Evolutionary conservation across 2,113 vertebrate species (phyloP).

Genomic region (Xenopus borealis): DNA sequence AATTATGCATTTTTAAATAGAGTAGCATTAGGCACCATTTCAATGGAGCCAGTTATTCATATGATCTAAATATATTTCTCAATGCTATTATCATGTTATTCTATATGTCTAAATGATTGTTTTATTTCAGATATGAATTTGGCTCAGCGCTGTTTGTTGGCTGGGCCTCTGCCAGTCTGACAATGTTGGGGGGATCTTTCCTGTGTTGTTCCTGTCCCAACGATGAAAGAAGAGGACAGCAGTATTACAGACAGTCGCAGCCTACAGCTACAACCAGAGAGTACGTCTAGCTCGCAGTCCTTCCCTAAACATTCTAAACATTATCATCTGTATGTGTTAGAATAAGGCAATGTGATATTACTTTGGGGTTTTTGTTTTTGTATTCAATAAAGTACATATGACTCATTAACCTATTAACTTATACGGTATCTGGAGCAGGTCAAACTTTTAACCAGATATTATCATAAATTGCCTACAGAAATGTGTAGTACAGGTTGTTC

Average conservation of each 20-base stretch:
- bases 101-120: background rate
- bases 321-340: background rate
- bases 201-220: constrained; percentile 91
- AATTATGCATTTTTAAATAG: too few relatives aligned
- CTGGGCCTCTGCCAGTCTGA: constrained; percentile 87
- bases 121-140: constrained; percentile 82
- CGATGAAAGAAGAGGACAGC: constrained; percentile 74
- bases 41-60: too few relatives aligned
- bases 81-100: too few relatives aligned
- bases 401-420: background rate
- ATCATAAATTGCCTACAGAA: too few relatives aligned
- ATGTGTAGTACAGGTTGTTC: too few relatives aligned
- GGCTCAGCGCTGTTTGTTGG: constrained; percentile 91
- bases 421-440: background rate
- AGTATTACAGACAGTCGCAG: constrained; percentile 82
- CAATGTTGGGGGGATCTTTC: constrained; percentile 84
- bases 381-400: background rate
- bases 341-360: background rate
- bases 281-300: constrained; percentile 77
- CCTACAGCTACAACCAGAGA: constrained; percentile 78
- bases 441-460: too few relatives aligned
- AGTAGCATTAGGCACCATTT: too few relatives aligned
- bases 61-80: too few relatives aligned
- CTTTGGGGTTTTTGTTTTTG: background rate
- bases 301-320: background rate